phyloP scores from a whole-genome alignment of 2,797 vertebrate genomes.

The Spondyliosoma cantharus region DNA sequence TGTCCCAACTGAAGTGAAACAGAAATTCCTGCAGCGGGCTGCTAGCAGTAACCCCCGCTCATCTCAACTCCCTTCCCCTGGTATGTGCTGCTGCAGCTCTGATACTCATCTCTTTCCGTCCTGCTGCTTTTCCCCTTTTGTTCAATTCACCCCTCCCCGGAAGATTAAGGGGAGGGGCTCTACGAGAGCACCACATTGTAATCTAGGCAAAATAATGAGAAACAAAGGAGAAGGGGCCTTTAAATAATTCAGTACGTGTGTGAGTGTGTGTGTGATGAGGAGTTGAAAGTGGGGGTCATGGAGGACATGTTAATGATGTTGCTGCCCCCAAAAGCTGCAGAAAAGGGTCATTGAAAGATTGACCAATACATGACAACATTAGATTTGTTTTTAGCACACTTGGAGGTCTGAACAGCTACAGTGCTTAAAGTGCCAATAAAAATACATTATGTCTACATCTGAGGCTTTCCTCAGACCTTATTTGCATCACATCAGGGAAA shows the following conservation, averaged over 20 bases:
- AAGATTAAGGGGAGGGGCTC: slow-evolving; percentile 55
- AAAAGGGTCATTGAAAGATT: neutral
- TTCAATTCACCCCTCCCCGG: slow-evolving; percentile 46
- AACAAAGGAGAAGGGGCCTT: neutral
- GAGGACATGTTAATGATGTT: neutral
- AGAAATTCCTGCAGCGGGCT: neutral
- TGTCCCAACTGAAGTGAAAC: neutral
- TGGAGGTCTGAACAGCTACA: neutral
- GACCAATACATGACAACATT: neutral
- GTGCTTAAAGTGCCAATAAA: neutral
- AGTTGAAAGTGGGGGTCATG: neutral
- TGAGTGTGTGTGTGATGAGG: neutral
- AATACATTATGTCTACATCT: neutral
- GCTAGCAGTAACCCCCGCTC: slow-evolving; percentile 1
- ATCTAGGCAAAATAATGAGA: slow-evolving; percentile 12
- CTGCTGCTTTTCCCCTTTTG: slow-evolving; percentile 44
- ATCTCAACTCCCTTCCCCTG: slow-evolving; percentile 28
- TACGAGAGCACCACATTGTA: neutral
- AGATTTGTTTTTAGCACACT: too few relatives aligned
- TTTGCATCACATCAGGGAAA: neutral
- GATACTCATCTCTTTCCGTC: slow-evolving; percentile 51
- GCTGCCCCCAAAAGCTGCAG: neutral
- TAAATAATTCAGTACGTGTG: neutral
- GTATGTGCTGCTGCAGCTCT: slow-evolving; percentile 11
- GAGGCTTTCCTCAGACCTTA: neutral